Evolutionary conservation across 1,140 invertebrate genomes (phyloP), one percentile per base, ranked within the genome.

Genomic region (Pemphigus obesinymphae): DNA sequence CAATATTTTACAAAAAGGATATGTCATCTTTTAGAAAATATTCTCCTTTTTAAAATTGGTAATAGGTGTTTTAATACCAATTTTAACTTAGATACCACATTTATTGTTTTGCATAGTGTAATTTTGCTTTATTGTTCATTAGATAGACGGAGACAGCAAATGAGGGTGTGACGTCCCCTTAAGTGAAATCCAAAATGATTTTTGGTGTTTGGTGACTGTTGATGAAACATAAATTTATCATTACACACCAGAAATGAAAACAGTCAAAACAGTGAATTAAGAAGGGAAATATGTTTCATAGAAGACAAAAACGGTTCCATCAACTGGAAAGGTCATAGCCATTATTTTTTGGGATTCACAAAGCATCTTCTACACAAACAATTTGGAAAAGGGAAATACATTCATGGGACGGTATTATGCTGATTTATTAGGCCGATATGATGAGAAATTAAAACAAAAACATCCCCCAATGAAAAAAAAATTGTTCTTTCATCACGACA

Each of bases 341-440:
- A 84, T 83, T 48, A 82, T 84, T 82, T 85, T 85, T 83, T 84
- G 83, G 84, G 83, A 85, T 85, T 87, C 82, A n/a, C 17, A 53
- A n/a, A 17, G 3, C 7, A 48, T 53, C 3, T n/a, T 53, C 7
- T 20, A n/a, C 20, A 86, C 86, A 82, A 87, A 89, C 86, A 88
- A 88, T 85, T 87, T 89, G 87, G 85, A 87, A 86, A 87, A 84
- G 86, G 84, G 85, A 85, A 85, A 85, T 85, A 87, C 86, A 85
- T 88, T 87, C 45, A 48, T 10, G 7, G 13, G 45, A 48, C 45
- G 11, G 13, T 84, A 88, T 82, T 84, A 85, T 82, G 53, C 75
- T 31, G 68, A 82, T 34, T 82, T 84, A 76, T n/a, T n/a, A n/a
- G n/a, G n/a, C n/a, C n/a, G n/a, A n/a, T n/a, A n/a, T n/a, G n/a